Evolutionary conservation across 2,113 vertebrate genomes (phyloP), one percentile per base, ranked within the genome.

Genomic region (Entelurus aequoreus): DNA sequence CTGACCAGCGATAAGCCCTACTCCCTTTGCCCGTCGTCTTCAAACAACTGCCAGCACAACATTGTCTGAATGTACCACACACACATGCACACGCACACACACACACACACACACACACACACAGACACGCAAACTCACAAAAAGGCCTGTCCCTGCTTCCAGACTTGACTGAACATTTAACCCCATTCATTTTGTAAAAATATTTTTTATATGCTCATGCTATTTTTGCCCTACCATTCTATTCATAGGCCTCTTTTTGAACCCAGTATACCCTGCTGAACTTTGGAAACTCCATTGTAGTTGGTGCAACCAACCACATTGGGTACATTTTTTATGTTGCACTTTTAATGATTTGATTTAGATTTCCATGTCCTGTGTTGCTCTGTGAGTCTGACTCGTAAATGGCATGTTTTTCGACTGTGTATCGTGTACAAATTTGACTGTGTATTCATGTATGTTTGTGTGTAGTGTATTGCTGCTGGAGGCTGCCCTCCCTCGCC

Each of bases 1-100:
- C 85, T 97, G 75, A 90, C 91, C 46, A 76, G 77, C 0, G 90
- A 94, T 44, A 0, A 65, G 54, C 70, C 83, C 0, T 93, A 84
- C 60, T 8, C 86, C 1, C 87, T 94, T 40, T 97, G 95, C 75
- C 90, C 86, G 0, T 79, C 92, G 1, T 81, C 89, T 1, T 72
- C 9, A 2, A 84, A 66, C 77, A 66, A 72, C 76, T 82, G 77
- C 81, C 86, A 87, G 67, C 84, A 86, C 51, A 84, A 86, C 1
- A 63, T 77, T 14, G 72, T 89, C 75, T 91, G 87, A 91, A 58
- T 44, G 59, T 8, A 19, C 4, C 4, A 42, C 37, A 6, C 8
- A 8, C 28, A 28, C 28, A 28, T 4, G 4, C 28, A 28, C 28
- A 28, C 28, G 3, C 28, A 28, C 28, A 28, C 28, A 28, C 3